These are phyloP conservation scores for Notoglanidium macrostoma DNA, from an alignment of 2,797 vertebrate species.

Conservation along the genomic window DNA sequence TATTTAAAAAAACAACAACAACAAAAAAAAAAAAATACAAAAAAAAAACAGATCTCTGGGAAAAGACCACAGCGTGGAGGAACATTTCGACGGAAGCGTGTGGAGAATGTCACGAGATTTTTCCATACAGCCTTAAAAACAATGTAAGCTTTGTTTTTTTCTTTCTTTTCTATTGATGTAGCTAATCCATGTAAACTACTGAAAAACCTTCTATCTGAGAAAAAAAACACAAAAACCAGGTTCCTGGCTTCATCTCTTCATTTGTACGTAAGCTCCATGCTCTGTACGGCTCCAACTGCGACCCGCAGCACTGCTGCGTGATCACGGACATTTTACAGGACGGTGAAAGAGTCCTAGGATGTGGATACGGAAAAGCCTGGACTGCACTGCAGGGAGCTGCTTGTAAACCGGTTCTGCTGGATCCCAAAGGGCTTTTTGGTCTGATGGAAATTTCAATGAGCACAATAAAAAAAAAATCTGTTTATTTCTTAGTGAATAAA, in stretches of 20 bases:
- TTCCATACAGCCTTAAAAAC: conserved; percentile 51
- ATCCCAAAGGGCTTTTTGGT: conserved; percentile 62
- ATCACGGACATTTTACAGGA: conserved; percentile 51
- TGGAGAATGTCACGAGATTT: conserved; percentile 29
- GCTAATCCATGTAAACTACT: conserved; percentile 30
- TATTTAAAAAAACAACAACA: neutral
- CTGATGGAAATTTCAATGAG: conserved; percentile 79
- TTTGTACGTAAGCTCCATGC: conserved; percentile 46
- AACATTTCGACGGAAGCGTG: conserved; percentile 15
- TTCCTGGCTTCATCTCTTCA: conserved; percentile 32
- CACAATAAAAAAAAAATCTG: conserved; percentile 77
- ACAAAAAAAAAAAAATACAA: neutral
- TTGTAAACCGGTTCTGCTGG: conserved; percentile 45
- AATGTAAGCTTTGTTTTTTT: neutral
- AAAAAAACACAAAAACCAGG: too few relatives aligned
- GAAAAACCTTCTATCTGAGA: neutral
- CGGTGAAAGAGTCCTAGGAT: conserved; percentile 17
- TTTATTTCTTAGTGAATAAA: conserved; percentile 65
- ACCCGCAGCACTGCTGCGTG: conserved; percentile 60
- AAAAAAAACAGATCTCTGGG: conserved; percentile 21
- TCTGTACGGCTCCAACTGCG: conserved; percentile 47
- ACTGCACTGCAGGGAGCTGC: neutral
- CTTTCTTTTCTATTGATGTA: conserved; percentile 45
- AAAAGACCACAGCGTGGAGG: conserved; percentile 38
- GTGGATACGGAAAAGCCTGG: conserved; percentile 29